Evolutionary conservation across 1,140 invertebrate genomes (phyloP).

Genomic region (Metaphire vulgaris): DNA sequence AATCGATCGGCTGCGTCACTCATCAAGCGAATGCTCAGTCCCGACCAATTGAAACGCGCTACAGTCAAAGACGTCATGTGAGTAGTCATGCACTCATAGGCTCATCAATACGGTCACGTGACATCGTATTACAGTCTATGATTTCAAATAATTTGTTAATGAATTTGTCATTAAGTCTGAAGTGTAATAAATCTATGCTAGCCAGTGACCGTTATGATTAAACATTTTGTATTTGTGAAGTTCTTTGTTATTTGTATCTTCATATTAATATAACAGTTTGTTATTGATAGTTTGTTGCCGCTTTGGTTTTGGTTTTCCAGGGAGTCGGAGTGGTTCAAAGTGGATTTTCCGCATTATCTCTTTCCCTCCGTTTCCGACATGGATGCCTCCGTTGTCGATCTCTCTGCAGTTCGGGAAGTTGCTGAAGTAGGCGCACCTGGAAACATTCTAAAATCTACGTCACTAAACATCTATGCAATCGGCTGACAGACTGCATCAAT

Average conservation of each 20-base stretch:
- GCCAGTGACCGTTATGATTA: too few relatives aligned
- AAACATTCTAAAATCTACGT: not conserved
- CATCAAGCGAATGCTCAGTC: conserved; percentile 92
- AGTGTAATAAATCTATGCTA: too few relatives aligned
- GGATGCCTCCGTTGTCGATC: conserved; percentile 95
- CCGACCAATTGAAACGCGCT: conserved; percentile 95
- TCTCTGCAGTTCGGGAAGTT: conserved; percentile 88
- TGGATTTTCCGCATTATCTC: conserved; percentile 88
- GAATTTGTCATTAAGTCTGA: too few relatives aligned
- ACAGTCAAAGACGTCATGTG: conserved; percentile 94
- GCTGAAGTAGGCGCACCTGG: conserved; percentile 57
- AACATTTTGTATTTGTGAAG: too few relatives aligned
- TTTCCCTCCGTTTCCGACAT: conserved; percentile 93
- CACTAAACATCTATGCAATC: not conserved
- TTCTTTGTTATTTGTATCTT: too few relatives aligned
- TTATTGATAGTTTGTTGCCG: not conserved
- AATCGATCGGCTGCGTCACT: conserved; percentile 90
- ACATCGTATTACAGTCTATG: too few relatives aligned
- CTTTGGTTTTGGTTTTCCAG: conserved; percentile 30
- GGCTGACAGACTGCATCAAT: not conserved
- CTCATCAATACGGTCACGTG: too few relatives aligned
- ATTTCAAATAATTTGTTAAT: too few relatives aligned
- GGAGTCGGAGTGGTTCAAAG: conserved; percentile 98
- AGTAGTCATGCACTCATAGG: too few relatives aligned
- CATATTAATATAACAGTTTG: too few relatives aligned